These are phyloP conservation scores for Drosophila arawakana DNA, from an alignment of 1,140 invertebrate species.

Conservation along the genomic window DNA sequence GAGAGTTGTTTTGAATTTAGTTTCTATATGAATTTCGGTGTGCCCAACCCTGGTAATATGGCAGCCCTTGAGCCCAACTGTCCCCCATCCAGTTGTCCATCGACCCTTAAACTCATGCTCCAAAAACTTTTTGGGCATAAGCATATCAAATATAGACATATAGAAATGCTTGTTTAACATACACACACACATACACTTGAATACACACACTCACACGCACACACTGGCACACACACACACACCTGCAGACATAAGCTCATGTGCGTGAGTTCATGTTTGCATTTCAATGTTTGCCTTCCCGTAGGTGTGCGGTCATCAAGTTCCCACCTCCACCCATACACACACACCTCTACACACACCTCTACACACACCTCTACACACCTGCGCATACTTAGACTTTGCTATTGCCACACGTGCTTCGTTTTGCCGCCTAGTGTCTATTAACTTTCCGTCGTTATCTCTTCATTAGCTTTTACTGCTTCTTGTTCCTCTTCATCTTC, in stretches of 20 bases:
- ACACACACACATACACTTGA: constrained; percentile 6
- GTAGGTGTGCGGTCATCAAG: constrained; percentile 57
- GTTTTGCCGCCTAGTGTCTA: not conserved
- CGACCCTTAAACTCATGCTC: constrained; percentile 3
- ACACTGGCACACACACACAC: constrained; percentile 8
- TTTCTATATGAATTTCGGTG: not conserved
- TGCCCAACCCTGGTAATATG: not conserved
- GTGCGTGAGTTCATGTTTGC: constrained; percentile 56
- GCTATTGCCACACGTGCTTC: not conserved
- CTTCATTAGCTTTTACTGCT: not conserved
- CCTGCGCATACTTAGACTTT: not conserved
- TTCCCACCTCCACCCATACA: constrained; percentile 19
- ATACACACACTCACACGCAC: constrained; percentile 8
- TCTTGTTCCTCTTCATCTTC: not conserved
- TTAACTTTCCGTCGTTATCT: constrained; percentile 27
- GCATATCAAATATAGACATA: constrained; percentile 45
- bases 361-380: constrained; percentile 3
- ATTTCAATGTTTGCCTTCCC: constrained; percentile 56
- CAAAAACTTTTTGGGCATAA: constrained; percentile 12
- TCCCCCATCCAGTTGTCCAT: constrained; percentile 2
- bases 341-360: not conserved
- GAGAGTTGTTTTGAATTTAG: constrained; percentile 55
- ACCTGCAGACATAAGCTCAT: constrained; percentile 19
- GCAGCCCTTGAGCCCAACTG: no score
- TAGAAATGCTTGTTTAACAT: constrained; percentile 29